phyloP scores from a whole-genome alignment of 2,888 invertebrate species.

The Lottia scabra region DNA sequence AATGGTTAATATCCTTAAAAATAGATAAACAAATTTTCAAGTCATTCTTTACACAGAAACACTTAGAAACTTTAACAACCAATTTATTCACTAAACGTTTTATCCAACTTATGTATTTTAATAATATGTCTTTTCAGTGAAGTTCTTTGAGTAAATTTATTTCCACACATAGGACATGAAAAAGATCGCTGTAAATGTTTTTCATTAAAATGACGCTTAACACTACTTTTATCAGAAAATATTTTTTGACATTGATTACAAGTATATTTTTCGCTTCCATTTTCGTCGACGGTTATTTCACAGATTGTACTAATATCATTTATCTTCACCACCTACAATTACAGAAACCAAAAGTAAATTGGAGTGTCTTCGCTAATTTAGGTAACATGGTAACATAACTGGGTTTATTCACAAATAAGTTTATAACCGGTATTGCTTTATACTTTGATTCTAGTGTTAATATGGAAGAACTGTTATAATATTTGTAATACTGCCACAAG shows the following conservation, averaged over 20 bases:
- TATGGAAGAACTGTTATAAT: no score
- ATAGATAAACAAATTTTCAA: no score
- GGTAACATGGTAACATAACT: not conserved
- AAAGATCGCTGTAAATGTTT: not conserved
- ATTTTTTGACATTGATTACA: not conserved
- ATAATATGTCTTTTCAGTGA: not conserved
- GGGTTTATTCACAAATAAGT: not conserved
- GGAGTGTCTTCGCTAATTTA: not conserved
- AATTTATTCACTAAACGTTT: no score
- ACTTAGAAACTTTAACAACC: no score
- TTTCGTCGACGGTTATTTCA: not conserved
- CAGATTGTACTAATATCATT: no score
- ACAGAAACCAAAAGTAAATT: not conserved
- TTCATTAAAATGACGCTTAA: not conserved
- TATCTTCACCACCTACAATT: not conserved
- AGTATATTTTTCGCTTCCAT: not conserved
- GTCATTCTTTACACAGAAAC: no score
- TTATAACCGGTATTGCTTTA: no score
- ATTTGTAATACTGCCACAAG: no score
- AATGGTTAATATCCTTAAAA: no score
- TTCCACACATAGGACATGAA: not conserved
- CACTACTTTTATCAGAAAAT: not conserved
- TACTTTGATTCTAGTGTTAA: no score
- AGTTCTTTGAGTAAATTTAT: slow-evolving; percentile 2
- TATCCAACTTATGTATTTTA: not conserved